A percentile compares a stretch with the other conserved stretches of the same genome.
These are phyloP conservation scores for Scomber scombrus DNA, from an alignment of 2,113 vertebrate genomes.

Conservation along the genomic window DNA sequence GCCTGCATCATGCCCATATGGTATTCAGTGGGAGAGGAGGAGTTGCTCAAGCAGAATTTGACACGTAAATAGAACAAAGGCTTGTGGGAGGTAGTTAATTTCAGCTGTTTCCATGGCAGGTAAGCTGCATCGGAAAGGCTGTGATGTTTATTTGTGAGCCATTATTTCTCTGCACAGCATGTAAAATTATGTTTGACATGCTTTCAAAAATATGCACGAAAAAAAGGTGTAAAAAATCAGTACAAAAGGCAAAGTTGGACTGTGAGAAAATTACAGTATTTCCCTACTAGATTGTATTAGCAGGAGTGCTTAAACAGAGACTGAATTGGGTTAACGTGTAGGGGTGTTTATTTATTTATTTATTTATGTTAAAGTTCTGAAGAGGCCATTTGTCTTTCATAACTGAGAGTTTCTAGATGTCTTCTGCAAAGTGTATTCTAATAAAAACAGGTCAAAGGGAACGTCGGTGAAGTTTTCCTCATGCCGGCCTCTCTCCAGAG, in stretches of 20 bases:
- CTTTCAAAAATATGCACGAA: constrained; percentile 37
- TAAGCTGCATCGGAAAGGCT: constrained; percentile 38
- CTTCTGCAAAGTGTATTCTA: constrained; percentile 32
- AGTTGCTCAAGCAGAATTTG: constrained; percentile 46
- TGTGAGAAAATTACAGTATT: constrained; percentile 5
- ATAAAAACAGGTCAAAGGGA: constrained; percentile 57
- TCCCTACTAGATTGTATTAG: background rate
- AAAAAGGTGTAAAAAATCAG: constrained; percentile 7
- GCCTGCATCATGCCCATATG: constrained; percentile 54
- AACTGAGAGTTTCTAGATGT: constrained; percentile 6
- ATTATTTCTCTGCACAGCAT: constrained; percentile 47
- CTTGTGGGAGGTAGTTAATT: constrained; percentile 60
- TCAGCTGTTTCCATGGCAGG: constrained; percentile 66
- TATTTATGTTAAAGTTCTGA: constrained; percentile 1
- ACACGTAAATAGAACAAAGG: constrained; percentile 70
- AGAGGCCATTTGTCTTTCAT: background rate
- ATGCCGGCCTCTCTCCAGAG: constrained; percentile 8
- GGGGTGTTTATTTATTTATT: constrained; percentile 6
- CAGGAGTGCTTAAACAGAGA: constrained; percentile 26
- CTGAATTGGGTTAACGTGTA: background rate
- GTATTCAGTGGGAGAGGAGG: constrained; percentile 53
- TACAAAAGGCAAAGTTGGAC: constrained; percentile 13
- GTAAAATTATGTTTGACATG: constrained; percentile 50
- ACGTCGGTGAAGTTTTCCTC: constrained; percentile 29
- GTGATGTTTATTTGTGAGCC: constrained; percentile 52